These are phyloP conservation scores for Otus sunia DNA, from an alignment of 2,113 vertebrate genomes.

Conservation along the genomic window DNA sequence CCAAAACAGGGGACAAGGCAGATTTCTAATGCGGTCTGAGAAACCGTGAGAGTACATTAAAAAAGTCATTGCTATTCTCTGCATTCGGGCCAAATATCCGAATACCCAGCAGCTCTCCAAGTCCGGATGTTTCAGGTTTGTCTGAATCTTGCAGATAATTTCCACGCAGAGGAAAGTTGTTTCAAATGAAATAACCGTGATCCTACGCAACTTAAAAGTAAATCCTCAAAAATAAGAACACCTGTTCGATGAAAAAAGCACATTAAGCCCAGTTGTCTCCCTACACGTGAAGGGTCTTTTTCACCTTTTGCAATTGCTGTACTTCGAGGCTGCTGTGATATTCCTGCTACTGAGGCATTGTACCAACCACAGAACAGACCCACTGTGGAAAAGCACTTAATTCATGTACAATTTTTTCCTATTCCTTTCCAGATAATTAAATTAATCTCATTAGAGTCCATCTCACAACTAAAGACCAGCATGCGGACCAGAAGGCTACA, in stretches of 20 bases:
- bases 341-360: not conserved
- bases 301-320: accelerated
- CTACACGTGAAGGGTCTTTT: not conserved
- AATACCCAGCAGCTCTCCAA: not conserved
- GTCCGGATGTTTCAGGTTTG: not conserved
- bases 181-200: not conserved
- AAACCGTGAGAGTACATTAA: not conserved
- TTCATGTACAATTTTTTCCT: not conserved
- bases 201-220: not conserved
- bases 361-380: not conserved
- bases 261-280: not conserved
- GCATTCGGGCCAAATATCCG: not conserved
- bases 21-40: not conserved
- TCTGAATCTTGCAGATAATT: not conserved
- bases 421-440: not conserved
- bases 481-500: not conserved
- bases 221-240: not conserved
- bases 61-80: not conserved
- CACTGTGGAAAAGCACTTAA: not conserved
- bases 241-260: not conserved
- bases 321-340: not conserved
- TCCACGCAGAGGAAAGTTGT: not conserved
- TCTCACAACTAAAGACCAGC: not conserved
- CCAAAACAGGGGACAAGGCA: not conserved
- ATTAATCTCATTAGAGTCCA: not conserved